Evolutionary conservation across 2,888 invertebrate species (phyloP), one percentile per base, ranked within the genome.

Genomic region (Phlogophora meticulosa): DNA sequence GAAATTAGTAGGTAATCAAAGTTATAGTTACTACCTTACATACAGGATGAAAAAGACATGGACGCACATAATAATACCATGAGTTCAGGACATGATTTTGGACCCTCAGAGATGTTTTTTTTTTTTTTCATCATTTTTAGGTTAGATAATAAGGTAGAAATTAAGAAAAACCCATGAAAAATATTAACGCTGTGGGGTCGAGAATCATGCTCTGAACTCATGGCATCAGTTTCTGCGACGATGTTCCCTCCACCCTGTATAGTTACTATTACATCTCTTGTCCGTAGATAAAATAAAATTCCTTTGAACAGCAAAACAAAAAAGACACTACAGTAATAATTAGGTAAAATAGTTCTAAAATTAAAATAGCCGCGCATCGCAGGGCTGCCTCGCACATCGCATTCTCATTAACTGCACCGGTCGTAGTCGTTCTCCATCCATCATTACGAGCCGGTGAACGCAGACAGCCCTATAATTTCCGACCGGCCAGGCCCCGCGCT

Each of bases 401-500:
- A 86, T 91, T 90, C 93, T 94, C 93, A 94, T 93, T 92, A 92
- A 86, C 80, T 77, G 79, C 81, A 82, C 85, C 81, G 82, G 70
- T 66, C 82, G 83, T 85, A 87, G 87, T 86, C 86, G 86, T 80
- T 86, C 88, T 85, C 89, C 87, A 93, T 94, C 93, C 92, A 91
- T 94, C 94, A 94, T 94, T 94, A 94, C 87, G 85, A 82, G 82
- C 87, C 86, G 85, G 85, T 82, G 87, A 86, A 87, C 87, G 89
- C 88, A 81, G 89, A 88, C 92, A 93, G 86, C 93, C 94, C 94
- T 95, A 91, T 94, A 94, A 95, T 95, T 94, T 94, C 86, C 87
- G 85, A 72, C 71, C 85, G 76, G 82, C 87, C 86, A 81, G 74
- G 75, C 78, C 85, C 75, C 81, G 84, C 82, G 49, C 86, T 69